Evolutionary conservation across 2,888 invertebrate species (phyloP), one percentile per base, ranked within the genome.

Genomic region (Malthinus flaveolus): DNA sequence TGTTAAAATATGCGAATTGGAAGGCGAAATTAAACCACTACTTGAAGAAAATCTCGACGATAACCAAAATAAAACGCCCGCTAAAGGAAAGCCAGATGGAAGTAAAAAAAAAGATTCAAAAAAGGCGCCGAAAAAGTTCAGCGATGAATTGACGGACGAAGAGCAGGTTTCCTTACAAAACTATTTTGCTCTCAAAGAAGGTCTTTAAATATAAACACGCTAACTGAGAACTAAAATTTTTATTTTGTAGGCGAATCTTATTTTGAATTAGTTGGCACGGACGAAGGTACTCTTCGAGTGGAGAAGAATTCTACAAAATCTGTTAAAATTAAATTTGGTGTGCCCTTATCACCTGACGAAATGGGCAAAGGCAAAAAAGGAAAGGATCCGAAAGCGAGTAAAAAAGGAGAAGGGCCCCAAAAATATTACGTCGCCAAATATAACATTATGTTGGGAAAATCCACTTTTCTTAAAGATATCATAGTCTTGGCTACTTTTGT

Each of bases 1-100:
- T 32, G 54, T 62, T 34, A 68, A 70, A 57, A 34, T 66, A 1
- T 70, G 67, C 23, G 71, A 71, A 54, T 15, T 71, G 3, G 62
- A 63, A 56, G 71, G 71, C 8, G 54, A 61, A 36, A 66, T 67
- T 10, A 61, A 45, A 39, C 51, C 57, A 9, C 45, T 56, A 31
- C 34, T 39, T 12, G 51, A 46, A 13, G 15, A 33, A 23, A 23
- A 23, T n/a, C n/a, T n/a, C n/a, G n/a, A n/a, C n/a, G n/a, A n/a
- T 3, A 5, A 23, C 5, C 23, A 23, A 51, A 56, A 39, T 10
- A 6, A 5, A 7, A 42, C 12, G 32, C 13, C 39, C 36, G 35
- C 44, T 34, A 55, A 59, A 56, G 49, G 47, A 0, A 60, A 59
- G 47, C 54, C 54, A 23, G 46, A 42, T 10, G 52, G 50, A 23